These are phyloP conservation scores for Brachypterus glaber DNA, from an alignment of 2,888 invertebrate genomes.

Conservation along the genomic window DNA sequence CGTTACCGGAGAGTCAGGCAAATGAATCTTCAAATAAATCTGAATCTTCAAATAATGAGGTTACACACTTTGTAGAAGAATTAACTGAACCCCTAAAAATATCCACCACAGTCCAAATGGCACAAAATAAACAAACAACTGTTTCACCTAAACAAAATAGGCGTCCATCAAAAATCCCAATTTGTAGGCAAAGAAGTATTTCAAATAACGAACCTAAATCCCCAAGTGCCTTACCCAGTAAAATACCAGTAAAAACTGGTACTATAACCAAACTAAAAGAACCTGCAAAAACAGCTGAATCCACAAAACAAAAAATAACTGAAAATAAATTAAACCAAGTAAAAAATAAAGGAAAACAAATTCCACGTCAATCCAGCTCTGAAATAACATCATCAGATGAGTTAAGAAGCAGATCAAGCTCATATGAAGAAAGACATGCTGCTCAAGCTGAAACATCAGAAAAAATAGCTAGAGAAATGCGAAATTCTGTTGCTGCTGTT, in stretches of 20 bases:
- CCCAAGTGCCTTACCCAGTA: slow-evolving; percentile 23
- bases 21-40: too few relatives aligned
- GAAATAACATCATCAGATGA: slow-evolving; percentile 12
- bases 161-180: slow-evolving; percentile 37
- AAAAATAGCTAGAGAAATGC: slow-evolving; percentile 25
- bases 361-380: not conserved
- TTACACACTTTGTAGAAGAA: too few relatives aligned
- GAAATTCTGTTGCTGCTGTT: slow-evolving; percentile 22
- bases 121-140: slow-evolving; percentile 30
- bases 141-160: slow-evolving; percentile 25
- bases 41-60: too few relatives aligned
- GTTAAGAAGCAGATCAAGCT: slow-evolving; percentile 2
- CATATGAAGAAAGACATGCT: not conserved
- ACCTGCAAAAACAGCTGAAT: slow-evolving; percentile 4
- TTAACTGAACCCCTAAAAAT: too few relatives aligned
- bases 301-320: not conserved
- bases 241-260: slow-evolving; percentile 31
- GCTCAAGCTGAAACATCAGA: slow-evolving; percentile 14
- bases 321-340: too few relatives aligned
- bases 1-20: too few relatives aligned
- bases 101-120: slow-evolving; percentile 32
- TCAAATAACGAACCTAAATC: slow-evolving; percentile 28
- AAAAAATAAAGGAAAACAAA: too few relatives aligned
- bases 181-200: slow-evolving; percentile 32
- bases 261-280: slow-evolving; percentile 5